These are phyloP conservation scores for Leptothorax acervorum DNA, from an alignment of 2,888 invertebrate genomes.

Conservation along the genomic window DNA sequence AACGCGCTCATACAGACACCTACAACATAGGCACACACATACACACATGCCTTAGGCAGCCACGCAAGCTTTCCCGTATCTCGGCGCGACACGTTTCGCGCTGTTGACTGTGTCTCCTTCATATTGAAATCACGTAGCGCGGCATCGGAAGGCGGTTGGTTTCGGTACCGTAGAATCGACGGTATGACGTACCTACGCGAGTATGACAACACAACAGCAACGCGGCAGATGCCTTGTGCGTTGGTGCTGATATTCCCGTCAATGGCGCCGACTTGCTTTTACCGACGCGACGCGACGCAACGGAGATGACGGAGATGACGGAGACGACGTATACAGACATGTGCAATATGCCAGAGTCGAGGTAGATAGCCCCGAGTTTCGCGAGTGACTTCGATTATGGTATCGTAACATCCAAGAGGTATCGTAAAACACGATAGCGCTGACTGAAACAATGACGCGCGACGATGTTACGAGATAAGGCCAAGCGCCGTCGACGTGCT, in stretches of 20 bases:
- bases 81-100: constrained; percentile 49
- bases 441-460: constrained; percentile 32
- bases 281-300: constrained; percentile 50
- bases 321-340: constrained; percentile 59
- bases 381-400: constrained; percentile 46
- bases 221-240: constrained; percentile 23
- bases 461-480: constrained; percentile 14
- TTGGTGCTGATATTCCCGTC: constrained; percentile 66
- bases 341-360: constrained; percentile 26
- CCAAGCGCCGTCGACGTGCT: constrained; percentile 3
- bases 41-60: background rate
- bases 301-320: constrained; percentile 51
- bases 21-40: background rate
- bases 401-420: constrained; percentile 19
- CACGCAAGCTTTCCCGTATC: constrained; percentile 39
- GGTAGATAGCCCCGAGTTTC: constrained; percentile 12
- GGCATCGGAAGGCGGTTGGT: constrained; percentile 71
- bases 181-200: constrained; percentile 44
- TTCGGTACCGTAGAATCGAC: constrained; percentile 54
- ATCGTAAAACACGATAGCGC: constrained; percentile 46
- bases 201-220: constrained; percentile 39
- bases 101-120: constrained; percentile 67
- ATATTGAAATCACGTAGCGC: constrained; percentile 77
- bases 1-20: constrained; percentile 10
- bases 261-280: constrained; percentile 69